These are phyloP conservation scores for Lamprotornis superbus DNA, from an alignment of 2,113 vertebrate species.

Conservation along the genomic window DNA sequence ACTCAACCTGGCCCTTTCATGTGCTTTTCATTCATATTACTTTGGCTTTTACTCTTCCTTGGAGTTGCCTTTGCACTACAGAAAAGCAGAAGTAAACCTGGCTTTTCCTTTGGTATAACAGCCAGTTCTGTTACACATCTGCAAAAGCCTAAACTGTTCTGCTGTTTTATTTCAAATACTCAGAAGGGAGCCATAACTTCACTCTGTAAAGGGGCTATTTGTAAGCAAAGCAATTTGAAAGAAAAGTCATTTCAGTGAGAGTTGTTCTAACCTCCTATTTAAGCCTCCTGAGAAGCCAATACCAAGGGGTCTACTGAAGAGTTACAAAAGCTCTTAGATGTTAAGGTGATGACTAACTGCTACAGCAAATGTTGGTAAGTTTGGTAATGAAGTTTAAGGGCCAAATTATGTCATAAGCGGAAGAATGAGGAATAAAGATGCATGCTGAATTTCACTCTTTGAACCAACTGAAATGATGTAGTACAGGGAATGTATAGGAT, in stretches of 20 bases:
- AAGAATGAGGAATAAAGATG: background rate
- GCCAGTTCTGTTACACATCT: background rate
- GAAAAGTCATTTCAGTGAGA: background rate
- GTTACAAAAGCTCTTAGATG: background rate
- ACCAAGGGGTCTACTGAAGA: background rate
- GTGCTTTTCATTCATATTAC: background rate
- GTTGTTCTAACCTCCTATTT: background rate
- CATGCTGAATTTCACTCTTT: background rate
- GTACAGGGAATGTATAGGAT: rapidly evolving
- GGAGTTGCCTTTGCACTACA: background rate
- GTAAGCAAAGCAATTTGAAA: background rate
- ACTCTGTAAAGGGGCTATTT: background rate
- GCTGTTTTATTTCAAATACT: background rate
- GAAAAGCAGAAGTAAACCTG: background rate
- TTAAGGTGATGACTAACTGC: background rate
- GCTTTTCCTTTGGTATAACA: background rate
- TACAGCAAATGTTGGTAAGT: background rate
- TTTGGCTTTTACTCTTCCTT: background rate
- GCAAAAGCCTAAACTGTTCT: background rate
- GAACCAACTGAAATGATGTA: background rate
- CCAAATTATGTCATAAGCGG: background rate
- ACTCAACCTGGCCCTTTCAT: background rate
- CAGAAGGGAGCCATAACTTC: background rate
- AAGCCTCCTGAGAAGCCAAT: background rate
- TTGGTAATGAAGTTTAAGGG: background rate